phyloP scores from a whole-genome alignment of 2,113 vertebrate genomes.

The Aptenodytes patagonicus region DNA sequence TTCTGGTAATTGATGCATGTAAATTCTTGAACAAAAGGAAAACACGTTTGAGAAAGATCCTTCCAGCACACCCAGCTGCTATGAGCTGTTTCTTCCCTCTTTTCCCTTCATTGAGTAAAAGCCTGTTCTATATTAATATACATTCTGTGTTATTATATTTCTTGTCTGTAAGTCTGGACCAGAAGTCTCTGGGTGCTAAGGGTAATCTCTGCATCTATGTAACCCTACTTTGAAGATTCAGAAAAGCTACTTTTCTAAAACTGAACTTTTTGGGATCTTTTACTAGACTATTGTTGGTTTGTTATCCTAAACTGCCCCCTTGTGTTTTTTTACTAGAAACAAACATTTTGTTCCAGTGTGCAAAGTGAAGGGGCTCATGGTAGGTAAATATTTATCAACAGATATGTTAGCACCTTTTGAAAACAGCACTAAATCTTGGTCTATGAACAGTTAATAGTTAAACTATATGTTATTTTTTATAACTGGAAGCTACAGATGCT shows the following conservation, averaged over 20 bases:
- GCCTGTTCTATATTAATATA: not conserved
- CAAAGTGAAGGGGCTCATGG: not conserved
- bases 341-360: not conserved
- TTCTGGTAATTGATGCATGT: not conserved
- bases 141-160: not conserved
- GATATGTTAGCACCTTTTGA: not conserved
- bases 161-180: not conserved
- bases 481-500: not conserved
- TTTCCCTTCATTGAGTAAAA: not conserved
- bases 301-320: slow-evolving; percentile 61
- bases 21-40: not conserved
- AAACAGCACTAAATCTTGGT: not conserved
- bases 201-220: not conserved
- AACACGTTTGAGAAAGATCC: not conserved
- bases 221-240: not conserved
- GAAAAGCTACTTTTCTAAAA: not conserved
- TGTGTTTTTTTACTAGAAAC: slow-evolving; percentile 2
- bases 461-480: not conserved
- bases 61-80: not conserved
- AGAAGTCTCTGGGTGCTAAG: not conserved
- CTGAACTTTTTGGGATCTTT: not conserved
- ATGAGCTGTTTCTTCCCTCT: not conserved
- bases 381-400: not conserved
- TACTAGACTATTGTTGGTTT: not conserved
- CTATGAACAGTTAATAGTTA: not conserved